Evolutionary conservation across 1,140 invertebrate genomes (phyloP).

Genomic region (Macrotrachela quadricornifera): DNA sequence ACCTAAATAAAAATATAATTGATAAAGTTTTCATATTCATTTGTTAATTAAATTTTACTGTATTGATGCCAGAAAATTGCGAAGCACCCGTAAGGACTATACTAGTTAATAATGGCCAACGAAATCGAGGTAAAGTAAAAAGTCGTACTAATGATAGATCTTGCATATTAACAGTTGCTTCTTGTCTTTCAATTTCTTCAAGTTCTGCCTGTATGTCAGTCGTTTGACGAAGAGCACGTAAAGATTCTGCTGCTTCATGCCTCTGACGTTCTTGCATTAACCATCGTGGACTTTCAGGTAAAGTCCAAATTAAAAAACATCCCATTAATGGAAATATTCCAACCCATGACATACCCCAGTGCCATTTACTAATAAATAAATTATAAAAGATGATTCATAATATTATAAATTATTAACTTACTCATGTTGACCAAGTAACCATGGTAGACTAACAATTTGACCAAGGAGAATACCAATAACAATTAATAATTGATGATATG

Average conservation of each 20-base stretch:
- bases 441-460: slow-evolving; percentile 38
- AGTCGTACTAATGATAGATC: not conserved
- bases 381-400: no score
- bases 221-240: not conserved
- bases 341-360: no score
- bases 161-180: not conserved
- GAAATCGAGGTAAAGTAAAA: slow-evolving; percentile 11
- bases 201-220: not conserved
- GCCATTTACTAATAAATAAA: no score
- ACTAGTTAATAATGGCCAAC: slow-evolving; percentile 19
- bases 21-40: no score
- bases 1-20: no score
- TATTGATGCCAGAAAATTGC: slow-evolving; percentile 28
- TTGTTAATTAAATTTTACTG: slow-evolving; percentile 11
- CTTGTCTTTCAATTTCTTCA: not conserved
- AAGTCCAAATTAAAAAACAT: no score
- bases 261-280: no score
- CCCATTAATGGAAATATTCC: no score
- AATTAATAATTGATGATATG: slow-evolving; percentile 63
- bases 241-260: no score
- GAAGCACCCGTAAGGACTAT: slow-evolving; percentile 18
- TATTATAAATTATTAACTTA: no score
- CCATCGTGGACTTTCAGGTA: no score
- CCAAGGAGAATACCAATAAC: slow-evolving; percentile 57
- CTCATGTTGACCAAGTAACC: not conserved